A percentile compares a stretch with the other conserved stretches of the same genome.
Conservation (phyloP, 2,113 vertebrate species). For the Actenoides hombroni region DNA sequence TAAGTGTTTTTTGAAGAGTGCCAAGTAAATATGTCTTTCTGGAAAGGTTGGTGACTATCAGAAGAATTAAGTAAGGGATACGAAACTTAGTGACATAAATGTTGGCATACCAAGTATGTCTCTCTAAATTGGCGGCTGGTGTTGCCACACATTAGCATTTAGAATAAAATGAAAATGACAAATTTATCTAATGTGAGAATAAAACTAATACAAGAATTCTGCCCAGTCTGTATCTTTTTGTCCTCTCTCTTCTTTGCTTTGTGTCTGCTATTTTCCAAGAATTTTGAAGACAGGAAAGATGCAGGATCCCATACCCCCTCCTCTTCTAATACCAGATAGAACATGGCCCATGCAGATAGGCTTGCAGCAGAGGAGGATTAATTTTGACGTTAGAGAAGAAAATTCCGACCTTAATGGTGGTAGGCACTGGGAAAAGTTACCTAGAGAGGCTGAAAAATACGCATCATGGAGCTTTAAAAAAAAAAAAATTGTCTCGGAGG, state of each 20-base stretch:
- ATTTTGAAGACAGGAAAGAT: not conserved
- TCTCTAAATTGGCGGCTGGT: conserved; percentile 55
- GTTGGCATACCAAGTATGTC: conserved; percentile 22
- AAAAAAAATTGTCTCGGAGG: not conserved
- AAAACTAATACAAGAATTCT: conserved; percentile 13
- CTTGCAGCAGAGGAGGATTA: not conserved
- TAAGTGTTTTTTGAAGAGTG: conserved; percentile 44
- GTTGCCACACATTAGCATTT: conserved; percentile 58
- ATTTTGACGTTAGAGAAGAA: not conserved
- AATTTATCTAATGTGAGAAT: conserved; percentile 40
- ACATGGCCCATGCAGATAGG: not conserved
- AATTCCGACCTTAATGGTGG: accelerated
- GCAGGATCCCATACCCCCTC: not conserved
- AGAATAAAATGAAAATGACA: conserved; percentile 56
- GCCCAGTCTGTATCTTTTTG: not conserved
- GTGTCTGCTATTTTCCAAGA: not conserved
- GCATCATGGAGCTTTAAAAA: not conserved
- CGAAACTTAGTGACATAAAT: not conserved
- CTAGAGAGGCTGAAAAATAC: not conserved
- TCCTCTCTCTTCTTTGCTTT: not conserved
- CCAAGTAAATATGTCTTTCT: conserved; percentile 42
- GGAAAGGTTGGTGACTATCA: conserved; percentile 41
- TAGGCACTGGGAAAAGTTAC: not conserved
- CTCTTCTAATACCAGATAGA: not conserved
- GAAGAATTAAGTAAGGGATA: conserved; percentile 36